phyloP scores from a whole-genome alignment of 2,888 invertebrate genomes.

The Lepetodrilus schrolli region DNA sequence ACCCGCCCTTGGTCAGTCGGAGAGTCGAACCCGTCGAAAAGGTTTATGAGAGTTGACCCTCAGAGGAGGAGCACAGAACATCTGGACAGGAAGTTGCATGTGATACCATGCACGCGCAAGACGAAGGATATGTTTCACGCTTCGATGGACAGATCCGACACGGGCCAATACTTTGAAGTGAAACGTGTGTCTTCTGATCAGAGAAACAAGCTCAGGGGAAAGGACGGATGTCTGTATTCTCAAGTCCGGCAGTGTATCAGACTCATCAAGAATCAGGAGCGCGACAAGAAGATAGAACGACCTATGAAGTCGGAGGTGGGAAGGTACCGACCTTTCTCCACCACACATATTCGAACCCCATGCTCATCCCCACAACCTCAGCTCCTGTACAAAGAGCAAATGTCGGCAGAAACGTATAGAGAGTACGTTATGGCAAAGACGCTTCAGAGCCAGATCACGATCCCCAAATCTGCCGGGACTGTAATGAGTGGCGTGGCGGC shows the following conservation, averaged over 20 bases:
- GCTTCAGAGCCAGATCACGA: not conserved
- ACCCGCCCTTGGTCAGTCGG: constrained; percentile 35
- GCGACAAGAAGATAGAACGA: constrained; percentile 24
- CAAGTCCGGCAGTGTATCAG: constrained; percentile 39
- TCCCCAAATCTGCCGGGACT: not conserved
- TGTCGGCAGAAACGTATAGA: constrained; percentile 32
- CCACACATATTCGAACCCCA: constrained; percentile 33
- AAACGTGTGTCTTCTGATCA: constrained; percentile 30
- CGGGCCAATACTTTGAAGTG: not conserved
- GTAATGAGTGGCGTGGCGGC: not conserved
- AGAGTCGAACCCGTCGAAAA: constrained; percentile 32
- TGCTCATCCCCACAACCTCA: constrained; percentile 16
- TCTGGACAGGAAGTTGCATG: not conserved
- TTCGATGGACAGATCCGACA: not conserved
- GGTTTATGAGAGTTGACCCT: not conserved
- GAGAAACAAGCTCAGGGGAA: constrained; percentile 30
- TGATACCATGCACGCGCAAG: no score
- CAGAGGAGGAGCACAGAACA: not conserved
- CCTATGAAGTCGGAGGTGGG: constrained; percentile 37
- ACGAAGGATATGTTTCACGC: not conserved
- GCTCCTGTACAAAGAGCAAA: not conserved
- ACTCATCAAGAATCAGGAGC: constrained; percentile 32
- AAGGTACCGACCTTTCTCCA: constrained; percentile 40
- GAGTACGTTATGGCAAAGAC: constrained; percentile 10
- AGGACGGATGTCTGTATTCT: constrained; percentile 38